phyloP scores from a whole-genome alignment of 2,797 vertebrate species.

The Uromys caudimaculatus region DNA sequence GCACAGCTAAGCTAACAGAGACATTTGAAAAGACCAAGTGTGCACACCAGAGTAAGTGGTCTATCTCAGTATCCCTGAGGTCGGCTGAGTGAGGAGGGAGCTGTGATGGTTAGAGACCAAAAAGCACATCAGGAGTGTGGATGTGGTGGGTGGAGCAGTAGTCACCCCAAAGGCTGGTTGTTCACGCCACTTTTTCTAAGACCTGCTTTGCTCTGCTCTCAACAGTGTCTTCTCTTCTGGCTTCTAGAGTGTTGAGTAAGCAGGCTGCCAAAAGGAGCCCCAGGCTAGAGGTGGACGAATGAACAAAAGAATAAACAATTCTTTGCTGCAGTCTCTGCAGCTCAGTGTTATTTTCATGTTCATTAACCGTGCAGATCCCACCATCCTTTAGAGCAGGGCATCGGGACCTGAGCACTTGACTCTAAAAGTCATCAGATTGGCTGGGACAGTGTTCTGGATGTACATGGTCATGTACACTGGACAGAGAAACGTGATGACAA shows the following conservation, averaged over 20 bases:
- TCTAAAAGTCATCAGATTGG: neutral
- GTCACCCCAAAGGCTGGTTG: neutral
- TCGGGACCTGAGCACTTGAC: neutral
- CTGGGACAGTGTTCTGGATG: neutral
- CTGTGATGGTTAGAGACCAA: neutral
- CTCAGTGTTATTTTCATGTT: conserved; percentile 15
- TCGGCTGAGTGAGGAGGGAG: neutral
- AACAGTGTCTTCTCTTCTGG: conserved; percentile 88
- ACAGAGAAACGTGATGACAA: neutral
- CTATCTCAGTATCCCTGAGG: neutral
- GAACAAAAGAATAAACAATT: conserved; percentile 51
- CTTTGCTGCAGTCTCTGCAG: conserved; percentile 15
- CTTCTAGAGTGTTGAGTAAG: conserved; percentile 92
- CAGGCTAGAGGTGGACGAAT: conserved; percentile 69
- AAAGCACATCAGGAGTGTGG: neutral
- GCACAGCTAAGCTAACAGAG: neutral
- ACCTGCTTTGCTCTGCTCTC: conserved; percentile 90
- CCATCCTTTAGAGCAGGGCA: conserved; percentile 11
- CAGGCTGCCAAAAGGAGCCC: conserved; percentile 88
- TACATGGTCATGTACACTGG: neutral
- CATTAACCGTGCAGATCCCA: neutral
- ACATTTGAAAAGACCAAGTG: neutral
- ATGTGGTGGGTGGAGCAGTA: neutral
- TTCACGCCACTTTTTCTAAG: conserved; percentile 84
- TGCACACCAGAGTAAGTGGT: neutral